These are phyloP conservation scores for Forbesichthys papilliferus DNA, from an alignment of 2,113 vertebrate genomes.

Conservation along the genomic window DNA sequence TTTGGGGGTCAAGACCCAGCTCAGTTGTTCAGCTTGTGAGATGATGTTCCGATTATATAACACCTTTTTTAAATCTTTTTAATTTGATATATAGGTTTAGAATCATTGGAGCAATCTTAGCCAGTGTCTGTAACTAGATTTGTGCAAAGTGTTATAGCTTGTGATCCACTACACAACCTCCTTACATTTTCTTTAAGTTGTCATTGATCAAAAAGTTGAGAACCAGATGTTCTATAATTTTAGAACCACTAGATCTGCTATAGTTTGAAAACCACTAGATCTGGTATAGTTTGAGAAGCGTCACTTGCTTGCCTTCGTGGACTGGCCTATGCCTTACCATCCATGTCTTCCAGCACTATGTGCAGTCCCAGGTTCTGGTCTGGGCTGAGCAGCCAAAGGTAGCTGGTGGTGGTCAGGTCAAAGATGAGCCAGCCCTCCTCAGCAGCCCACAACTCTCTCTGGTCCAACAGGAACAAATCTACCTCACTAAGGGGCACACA, in stretches of 20 bases:
- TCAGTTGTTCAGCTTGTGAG: too few relatives aligned
- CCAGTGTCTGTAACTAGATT: too few relatives aligned
- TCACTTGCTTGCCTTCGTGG: background rate
- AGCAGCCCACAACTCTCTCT: slow-evolving; percentile 87
- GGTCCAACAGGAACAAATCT: slow-evolving; percentile 88
- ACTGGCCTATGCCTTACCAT: slow-evolving; percentile 82
- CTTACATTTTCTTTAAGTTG: too few relatives aligned
- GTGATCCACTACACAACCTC: too few relatives aligned
- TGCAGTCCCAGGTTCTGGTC: slow-evolving; percentile 91
- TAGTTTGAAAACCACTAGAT: background rate
- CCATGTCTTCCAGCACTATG: slow-evolving; percentile 82
- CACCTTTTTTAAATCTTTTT: too few relatives aligned
- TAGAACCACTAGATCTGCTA: background rate
- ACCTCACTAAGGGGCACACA: slow-evolving; percentile 77
- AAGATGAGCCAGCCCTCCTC: slow-evolving; percentile 97
- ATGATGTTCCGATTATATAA: too few relatives aligned
- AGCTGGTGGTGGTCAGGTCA: slow-evolving; percentile 91
- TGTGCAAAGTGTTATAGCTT: too few relatives aligned
- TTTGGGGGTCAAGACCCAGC: too few relatives aligned
- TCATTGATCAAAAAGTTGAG: too few relatives aligned
- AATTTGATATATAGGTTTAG: too few relatives aligned
- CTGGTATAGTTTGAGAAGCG: background rate
- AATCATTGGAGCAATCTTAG: too few relatives aligned
- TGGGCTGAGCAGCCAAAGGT: slow-evolving; percentile 91
- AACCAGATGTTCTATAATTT: too few relatives aligned